phyloP scores from a whole-genome alignment of 1,140 invertebrate species.

The Drosophila novamexicana region DNA sequence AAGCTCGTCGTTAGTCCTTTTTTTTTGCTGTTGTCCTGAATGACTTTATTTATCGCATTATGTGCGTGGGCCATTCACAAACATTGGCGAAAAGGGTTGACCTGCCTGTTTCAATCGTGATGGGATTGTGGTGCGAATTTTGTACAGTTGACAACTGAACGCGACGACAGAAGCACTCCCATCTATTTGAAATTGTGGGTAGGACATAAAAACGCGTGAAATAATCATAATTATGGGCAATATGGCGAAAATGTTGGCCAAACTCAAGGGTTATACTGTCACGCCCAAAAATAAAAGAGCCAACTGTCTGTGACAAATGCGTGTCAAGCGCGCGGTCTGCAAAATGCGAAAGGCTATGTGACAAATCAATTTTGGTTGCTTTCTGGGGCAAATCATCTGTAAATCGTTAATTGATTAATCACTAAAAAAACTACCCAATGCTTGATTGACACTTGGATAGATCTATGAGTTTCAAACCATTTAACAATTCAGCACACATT shows the following conservation, averaged over 20 bases:
- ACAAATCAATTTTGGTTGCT: conserved; percentile 5
- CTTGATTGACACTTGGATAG: background rate
- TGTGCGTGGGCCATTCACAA: conserved; percentile 36
- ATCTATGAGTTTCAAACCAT: background rate
- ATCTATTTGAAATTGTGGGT: too few species aligned
- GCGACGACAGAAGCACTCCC: too few species aligned
- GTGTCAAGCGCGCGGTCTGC: background rate
- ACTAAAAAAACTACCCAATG: background rate
- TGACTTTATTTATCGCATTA: conserved; percentile 67
- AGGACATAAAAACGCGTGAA: conserved; percentile 46
- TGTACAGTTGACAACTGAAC: too few species aligned
- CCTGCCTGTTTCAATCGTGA: conserved; percentile 13
- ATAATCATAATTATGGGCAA: conserved; percentile 47
- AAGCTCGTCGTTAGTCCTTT: conserved; percentile 40
- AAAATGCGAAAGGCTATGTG: conserved; percentile 1
- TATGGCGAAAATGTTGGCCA: conserved; percentile 19
- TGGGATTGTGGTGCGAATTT: conserved; percentile 16
- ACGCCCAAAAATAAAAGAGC: background rate
- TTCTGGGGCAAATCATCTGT: conserved; percentile 10
- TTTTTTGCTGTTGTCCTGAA: conserved; percentile 44
- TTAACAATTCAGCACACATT: background rate
- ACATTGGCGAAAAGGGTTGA: conserved; percentile 58
- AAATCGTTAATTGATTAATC: conserved; percentile 18
- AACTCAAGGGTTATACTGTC: conserved; percentile 5
- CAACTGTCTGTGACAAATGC: conserved; percentile 12